These are phyloP conservation scores for Cheilosia variabilis DNA, from an alignment of 2,888 invertebrate species.

Conservation along the genomic window DNA sequence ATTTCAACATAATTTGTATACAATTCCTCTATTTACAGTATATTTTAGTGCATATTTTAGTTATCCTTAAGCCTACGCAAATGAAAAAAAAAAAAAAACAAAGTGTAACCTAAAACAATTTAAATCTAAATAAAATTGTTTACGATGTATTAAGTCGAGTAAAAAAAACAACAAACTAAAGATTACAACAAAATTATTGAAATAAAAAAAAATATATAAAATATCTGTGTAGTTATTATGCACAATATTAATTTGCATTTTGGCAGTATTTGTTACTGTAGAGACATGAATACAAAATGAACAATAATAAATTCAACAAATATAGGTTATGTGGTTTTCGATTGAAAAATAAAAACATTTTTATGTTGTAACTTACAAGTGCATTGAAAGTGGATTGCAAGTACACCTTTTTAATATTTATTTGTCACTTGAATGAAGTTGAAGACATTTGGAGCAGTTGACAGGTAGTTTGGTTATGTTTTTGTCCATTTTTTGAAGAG, in stretches of 20 bases:
- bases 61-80: background rate
- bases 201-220: constrained; percentile 15
- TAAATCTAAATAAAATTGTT: background rate
- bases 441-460: no score
- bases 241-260: constrained; percentile 45
- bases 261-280: constrained; percentile 64
- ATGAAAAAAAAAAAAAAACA: background rate
- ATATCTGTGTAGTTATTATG: constrained; percentile 38
- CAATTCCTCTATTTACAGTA: constrained; percentile 59
- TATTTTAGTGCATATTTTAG: constrained; percentile 27
- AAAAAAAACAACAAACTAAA: constrained; percentile 12
- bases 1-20: constrained; percentile 21
- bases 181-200: background rate
- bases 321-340: background rate
- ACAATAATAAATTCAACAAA: background rate
- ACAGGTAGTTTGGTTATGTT: no score
- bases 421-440: no score
- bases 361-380: no score
- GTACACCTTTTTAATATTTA: no score
- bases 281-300: constrained; percentile 1
- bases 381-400: no score
- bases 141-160: constrained; percentile 8
- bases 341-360: no score
- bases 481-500: no score
- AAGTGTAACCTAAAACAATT: no score